Conservation (phyloP, 2,113 vertebrate genomes). For the Gymnogyps californianus region DNA sequence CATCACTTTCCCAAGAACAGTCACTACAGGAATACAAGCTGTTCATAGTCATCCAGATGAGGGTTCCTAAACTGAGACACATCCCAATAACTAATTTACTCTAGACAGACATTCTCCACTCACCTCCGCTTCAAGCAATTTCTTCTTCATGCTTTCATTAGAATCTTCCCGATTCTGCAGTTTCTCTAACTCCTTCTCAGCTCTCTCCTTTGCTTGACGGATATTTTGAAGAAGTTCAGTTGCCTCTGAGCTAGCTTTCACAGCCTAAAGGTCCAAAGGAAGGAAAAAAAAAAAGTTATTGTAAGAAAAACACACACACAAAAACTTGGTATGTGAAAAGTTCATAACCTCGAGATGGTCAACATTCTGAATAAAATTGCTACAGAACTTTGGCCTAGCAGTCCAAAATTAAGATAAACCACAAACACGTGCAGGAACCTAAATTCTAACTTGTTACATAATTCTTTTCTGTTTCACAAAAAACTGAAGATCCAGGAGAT, state of each 20-base stretch:
- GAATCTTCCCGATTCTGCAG: slow-evolving; percentile 91
- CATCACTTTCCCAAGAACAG: not conserved
- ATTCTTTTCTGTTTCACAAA: not conserved
- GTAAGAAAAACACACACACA: not conserved
- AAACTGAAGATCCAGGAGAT: not conserved
- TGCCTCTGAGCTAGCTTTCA: slow-evolving; percentile 92
- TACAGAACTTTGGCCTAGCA: not conserved
- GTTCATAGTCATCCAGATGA: not conserved
- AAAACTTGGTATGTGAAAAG: not conserved
- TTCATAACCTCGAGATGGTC: not conserved
- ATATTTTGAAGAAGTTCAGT: slow-evolving; percentile 92
- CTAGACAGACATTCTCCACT: not conserved
- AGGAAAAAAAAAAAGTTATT: too few relatives aligned
- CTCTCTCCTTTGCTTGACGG: slow-evolving; percentile 90
- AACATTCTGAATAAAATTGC: not conserved
- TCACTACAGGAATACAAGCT: not conserved
- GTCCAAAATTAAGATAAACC: not conserved
- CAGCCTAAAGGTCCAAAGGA: slow-evolving; percentile 72
- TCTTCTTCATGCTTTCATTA: slow-evolving; percentile 92
- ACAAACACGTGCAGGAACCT: not conserved
- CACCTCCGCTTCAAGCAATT: slow-evolving; percentile 92
- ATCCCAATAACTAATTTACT: not conserved
- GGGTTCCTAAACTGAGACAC: not conserved
- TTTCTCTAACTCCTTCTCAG: slow-evolving; percentile 91
- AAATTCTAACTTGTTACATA: not conserved